Evolutionary conservation across 2,113 vertebrate species (phyloP).

Genomic region (Anguilla rostrata): DNA sequence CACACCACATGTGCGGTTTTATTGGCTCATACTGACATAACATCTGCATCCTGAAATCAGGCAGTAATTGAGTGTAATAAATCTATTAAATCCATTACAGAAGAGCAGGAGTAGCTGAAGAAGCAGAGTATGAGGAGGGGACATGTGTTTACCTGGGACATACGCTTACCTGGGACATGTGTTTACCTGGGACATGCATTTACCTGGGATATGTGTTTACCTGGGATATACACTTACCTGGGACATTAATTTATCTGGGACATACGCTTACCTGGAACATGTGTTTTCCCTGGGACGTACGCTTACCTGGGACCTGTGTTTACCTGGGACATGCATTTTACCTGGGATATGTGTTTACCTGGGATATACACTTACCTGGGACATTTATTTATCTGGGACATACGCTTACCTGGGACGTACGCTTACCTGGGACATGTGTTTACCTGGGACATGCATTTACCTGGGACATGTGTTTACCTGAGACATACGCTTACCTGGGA

Average conservation of each 20-base stretch:
- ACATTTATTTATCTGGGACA: too few species aligned
- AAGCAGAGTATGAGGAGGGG: too few species aligned
- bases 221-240: too few species aligned
- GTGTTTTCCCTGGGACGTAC: too few species aligned
- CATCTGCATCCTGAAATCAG: constrained; percentile 55
- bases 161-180: neutral
- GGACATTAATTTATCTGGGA: too few species aligned
- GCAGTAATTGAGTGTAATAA: constrained; percentile 52
- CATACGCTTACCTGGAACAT: too few species aligned
- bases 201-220: neutral
- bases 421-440: constrained; percentile 19
- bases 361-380: too few species aligned
- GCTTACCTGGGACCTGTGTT: too few species aligned
- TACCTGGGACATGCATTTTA: neutral
- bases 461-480: too few species aligned
- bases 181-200: constrained; percentile 16
- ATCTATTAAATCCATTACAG: constrained; percentile 44
- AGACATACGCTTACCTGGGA: too few species aligned
- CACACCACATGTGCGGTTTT: constrained; percentile 32
- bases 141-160: too few species aligned
- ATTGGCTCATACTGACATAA: constrained; percentile 38
- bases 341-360: constrained; percentile 10
- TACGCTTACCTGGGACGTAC: neutral
- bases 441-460: too few species aligned
- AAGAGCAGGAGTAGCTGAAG: constrained; percentile 22